These are phyloP conservation scores for Tenthredo distinguenda DNA, from an alignment of 2,888 invertebrate genomes.

Conservation along the genomic window DNA sequence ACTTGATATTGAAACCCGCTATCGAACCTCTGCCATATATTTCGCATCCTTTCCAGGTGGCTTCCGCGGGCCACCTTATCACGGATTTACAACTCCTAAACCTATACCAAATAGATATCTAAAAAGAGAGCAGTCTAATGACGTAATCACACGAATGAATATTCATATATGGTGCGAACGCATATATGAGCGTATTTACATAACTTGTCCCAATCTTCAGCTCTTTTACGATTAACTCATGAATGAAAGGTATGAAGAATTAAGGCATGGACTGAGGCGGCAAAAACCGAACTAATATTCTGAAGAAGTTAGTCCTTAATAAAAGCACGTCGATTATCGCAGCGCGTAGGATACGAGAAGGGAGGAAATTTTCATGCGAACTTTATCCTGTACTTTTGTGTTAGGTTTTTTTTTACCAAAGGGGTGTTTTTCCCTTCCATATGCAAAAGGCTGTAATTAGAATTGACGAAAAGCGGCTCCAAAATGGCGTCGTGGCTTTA, in stretches of 20 bases:
- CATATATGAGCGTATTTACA: constrained; percentile 64
- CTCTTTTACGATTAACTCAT: background rate
- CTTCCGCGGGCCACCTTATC: too few relatives aligned
- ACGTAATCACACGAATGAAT: constrained; percentile 59
- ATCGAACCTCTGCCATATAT: too few relatives aligned
- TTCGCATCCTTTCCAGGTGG: background rate
- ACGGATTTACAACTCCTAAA: background rate
- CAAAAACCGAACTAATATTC: background rate
- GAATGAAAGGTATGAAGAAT: background rate
- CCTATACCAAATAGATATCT: background rate
- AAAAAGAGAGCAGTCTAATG: background rate
- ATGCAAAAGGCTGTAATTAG: background rate
- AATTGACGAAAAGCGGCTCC: background rate
- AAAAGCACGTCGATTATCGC: too few relatives aligned
- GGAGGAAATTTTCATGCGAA: background rate
- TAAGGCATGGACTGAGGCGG: background rate
- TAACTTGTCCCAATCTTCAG: constrained; percentile 66
- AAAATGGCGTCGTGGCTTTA: background rate
- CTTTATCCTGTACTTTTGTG: background rate
- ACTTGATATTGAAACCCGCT: too few relatives aligned
- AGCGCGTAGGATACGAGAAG: background rate
- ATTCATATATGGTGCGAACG: constrained; percentile 62
- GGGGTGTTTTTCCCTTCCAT: background rate
- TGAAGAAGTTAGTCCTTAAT: background rate
- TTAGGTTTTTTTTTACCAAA: background rate